phyloP scores from a whole-genome alignment of 2,113 vertebrate species.

The Petrocephalus zakoni region DNA sequence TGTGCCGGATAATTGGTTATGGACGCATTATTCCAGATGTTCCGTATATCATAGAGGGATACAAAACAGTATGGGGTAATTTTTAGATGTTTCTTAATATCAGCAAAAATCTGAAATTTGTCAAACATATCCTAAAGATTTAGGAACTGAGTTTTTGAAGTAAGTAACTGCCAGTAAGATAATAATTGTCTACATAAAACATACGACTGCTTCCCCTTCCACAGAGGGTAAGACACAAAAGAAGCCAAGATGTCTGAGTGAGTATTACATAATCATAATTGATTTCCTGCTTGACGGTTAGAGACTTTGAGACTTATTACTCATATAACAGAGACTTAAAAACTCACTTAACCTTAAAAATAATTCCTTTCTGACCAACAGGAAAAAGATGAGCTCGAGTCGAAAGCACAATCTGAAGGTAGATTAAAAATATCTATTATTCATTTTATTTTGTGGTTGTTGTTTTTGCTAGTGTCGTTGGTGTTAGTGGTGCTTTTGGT shows the following conservation, averaged over 20 bases:
- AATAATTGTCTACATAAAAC: background rate
- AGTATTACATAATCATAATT: slow-evolving; percentile 36
- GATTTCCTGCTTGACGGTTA: background rate
- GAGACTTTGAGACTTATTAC: background rate
- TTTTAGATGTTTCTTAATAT: background rate
- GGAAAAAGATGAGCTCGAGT: slow-evolving; percentile 71
- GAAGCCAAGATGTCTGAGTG: slow-evolving; percentile 59
- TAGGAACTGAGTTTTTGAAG: background rate
- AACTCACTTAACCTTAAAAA: background rate
- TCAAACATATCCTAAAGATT: background rate
- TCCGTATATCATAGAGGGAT: background rate
- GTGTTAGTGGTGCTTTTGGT: background rate
- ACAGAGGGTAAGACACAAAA: slow-evolving; percentile 38
- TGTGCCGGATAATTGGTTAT: background rate
- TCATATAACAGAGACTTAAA: background rate
- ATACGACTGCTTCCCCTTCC: background rate
- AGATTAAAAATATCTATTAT: slow-evolving; percentile 13
- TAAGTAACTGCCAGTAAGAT: background rate
- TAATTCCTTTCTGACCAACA: slow-evolving; percentile 41
- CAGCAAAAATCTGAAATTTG: background rate
- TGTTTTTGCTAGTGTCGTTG: no score
- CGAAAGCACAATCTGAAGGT: slow-evolving; percentile 81
- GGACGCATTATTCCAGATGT: background rate
- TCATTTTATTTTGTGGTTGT: background rate
- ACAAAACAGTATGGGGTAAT: background rate